A percentile compares a stretch with the other conserved stretches of the same genome.
phyloP scores from a whole-genome alignment of 2,888 invertebrate species.

The Axea sp. region DNA sequence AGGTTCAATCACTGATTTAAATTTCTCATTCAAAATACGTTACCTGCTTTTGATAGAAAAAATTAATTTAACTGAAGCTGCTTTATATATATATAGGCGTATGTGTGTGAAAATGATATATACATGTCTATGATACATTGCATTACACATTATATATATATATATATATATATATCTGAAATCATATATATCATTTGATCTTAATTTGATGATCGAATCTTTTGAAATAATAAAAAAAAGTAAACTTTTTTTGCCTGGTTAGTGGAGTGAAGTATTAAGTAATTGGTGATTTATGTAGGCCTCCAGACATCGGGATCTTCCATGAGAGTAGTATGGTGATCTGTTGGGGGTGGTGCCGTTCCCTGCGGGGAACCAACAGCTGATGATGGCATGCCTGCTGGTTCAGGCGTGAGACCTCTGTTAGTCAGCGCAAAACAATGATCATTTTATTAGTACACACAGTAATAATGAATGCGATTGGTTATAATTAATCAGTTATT shows the following conservation, averaged over 20 bases:
- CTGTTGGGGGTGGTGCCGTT: conserved; percentile 82
- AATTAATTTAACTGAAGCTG: no score
- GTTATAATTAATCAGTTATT: no score
- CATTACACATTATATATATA: no score
- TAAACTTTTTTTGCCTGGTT: conserved; percentile 79
- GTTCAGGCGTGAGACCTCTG: conserved; percentile 88
- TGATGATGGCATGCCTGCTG: conserved; percentile 84
- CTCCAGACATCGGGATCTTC: conserved; percentile 96
- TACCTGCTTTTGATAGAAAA: no score
- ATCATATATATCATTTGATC: no score
- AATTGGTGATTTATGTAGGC: conserved; percentile 87
- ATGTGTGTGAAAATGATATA: no score
- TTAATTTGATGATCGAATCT: conserved; percentile 12
- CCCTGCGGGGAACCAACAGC: conserved; percentile 84
- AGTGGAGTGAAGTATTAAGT: conserved; percentile 76
- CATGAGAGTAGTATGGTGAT: conserved; percentile 91
- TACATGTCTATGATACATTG: no score
- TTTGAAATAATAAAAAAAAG: conserved; percentile 55
- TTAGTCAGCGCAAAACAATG: conserved; percentile 67
- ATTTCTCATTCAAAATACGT: no score
- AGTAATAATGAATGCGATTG: no score
- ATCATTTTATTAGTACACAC: no score
- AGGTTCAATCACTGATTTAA: not conserved
- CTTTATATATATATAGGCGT: no score
- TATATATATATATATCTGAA: no score